Conservation (phyloP, 2,113 vertebrate species). For the Toxotes jaculatrix region DNA sequence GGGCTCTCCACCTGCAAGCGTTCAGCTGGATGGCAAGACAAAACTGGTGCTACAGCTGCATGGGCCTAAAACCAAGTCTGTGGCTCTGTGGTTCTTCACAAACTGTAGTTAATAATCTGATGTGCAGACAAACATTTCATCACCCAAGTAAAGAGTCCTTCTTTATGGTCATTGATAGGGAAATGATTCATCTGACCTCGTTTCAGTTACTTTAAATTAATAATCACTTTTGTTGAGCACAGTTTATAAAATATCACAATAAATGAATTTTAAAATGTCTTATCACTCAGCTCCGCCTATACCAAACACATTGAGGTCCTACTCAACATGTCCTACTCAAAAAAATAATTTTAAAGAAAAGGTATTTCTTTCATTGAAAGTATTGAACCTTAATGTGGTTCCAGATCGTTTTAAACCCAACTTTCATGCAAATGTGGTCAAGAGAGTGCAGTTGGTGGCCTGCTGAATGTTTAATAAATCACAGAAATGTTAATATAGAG, state of each 20-base stretch:
- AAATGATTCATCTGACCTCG: not conserved
- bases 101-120: conserved; percentile 7
- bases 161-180: conserved; percentile 14
- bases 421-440: not conserved
- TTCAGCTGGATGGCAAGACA: conserved; percentile 36
- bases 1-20: conserved; percentile 44
- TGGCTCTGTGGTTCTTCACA: not conserved
- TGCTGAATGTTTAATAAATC: not conserved
- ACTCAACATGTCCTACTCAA: not conserved
- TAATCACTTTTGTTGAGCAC: not conserved
- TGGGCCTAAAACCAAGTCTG: not conserved
- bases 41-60: conserved; percentile 35
- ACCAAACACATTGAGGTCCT: not conserved
- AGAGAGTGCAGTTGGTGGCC: not conserved
- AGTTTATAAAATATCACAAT: not conserved
- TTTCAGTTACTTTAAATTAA: conserved; percentile 17
- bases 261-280: not conserved
- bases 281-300: not conserved
- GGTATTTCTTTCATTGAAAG: not conserved
- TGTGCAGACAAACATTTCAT: not conserved
- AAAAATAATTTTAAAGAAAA: not conserved
- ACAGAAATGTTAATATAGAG: not conserved
- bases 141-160: conserved; percentile 11
- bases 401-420: not conserved
- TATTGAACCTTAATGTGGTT: not conserved